Base-by-base conservation (phyloP, 2,113 vertebrate species). In the Aspidoscelis tigris region DNA sequence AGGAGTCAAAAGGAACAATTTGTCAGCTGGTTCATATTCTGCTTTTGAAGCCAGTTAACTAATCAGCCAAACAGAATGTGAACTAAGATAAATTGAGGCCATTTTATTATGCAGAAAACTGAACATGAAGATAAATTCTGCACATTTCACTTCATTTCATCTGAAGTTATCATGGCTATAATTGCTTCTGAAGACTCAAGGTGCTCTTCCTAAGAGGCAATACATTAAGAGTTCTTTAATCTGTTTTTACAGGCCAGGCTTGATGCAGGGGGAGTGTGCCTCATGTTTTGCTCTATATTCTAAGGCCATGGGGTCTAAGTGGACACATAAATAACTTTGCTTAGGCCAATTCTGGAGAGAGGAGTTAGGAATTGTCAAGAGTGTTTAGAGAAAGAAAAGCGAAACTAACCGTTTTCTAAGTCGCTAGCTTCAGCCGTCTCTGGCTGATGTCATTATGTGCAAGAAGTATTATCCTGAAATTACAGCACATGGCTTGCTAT, bases 41-140 rank as follows among this genome's bases (percentile, higher is more conserved):
- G 87, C 85, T 92, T 91, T 85, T 90, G 84, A 93, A 93, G 89
- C 88, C 84, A 83, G 88, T 95, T 95, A 93, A 89, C 88, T 92
- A 91, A 94, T 95, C 93, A 94, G 89, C 92, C 92, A 90, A 90
- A 91, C 82, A 90, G 92, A 93, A 92, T 82, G 89, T 86, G 86
- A 94, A 89, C 87, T 92, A 87, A 95, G 93, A 95, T 91, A 93
- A 94, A 94, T 95, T 89, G 88, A 89, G 77, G 80, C 81, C 70
- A 90, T 94, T 94, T 91, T 88, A 84, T 90, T 92, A 84, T 55
- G 85, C 81, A 90, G 90, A 90, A 93, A 92, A 90, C 12, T 39
- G 89, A 88, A 91, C 86, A 94, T 93, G 88, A 94, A 95, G 93
- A 94, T 93, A 93, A 93, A 94, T 93, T 91, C 90, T 94, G 88